phyloP scores from a whole-genome alignment of 2,113 vertebrate genomes.

The Gobio gobio region DNA sequence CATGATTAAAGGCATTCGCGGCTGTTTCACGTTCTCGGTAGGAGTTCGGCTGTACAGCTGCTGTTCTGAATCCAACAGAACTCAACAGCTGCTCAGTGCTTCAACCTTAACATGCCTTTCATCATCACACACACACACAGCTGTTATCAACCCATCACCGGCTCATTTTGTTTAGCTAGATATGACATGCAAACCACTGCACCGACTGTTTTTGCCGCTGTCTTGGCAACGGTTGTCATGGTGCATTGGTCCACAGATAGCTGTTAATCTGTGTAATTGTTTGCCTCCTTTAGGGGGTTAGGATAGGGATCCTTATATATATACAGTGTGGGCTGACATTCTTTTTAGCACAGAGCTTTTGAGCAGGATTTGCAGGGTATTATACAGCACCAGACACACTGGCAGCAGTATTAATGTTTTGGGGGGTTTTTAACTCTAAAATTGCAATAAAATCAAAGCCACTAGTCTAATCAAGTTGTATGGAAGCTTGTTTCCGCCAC shows the following conservation, averaged over 20 bases:
- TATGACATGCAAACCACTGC: conserved; percentile 22
- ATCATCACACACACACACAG: conserved; percentile 9
- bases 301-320: neutral
- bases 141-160: conserved; percentile 20
- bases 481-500: too few relatives aligned
- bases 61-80: conserved; percentile 17
- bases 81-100: conserved; percentile 43
- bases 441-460: too few relatives aligned
- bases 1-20: neutral
- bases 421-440: too few relatives aligned
- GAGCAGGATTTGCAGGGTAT: neutral
- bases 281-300: neutral
- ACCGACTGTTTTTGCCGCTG: conserved; percentile 6
- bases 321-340: neutral
- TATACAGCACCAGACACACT: neutral
- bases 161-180: conserved; percentile 57
- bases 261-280: conserved; percentile 25
- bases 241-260: conserved; percentile 1
- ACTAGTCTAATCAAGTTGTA: too few relatives aligned
- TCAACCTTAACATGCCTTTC: conserved; percentile 48
- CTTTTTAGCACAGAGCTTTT: neutral
- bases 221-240: conserved; percentile 38
- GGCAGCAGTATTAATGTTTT: conserved; percentile 7
- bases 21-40: conserved; percentile 10
- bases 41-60: conserved; percentile 6